Conservation (phyloP, 2,113 vertebrate genomes). For the Passer montanus region DNA sequence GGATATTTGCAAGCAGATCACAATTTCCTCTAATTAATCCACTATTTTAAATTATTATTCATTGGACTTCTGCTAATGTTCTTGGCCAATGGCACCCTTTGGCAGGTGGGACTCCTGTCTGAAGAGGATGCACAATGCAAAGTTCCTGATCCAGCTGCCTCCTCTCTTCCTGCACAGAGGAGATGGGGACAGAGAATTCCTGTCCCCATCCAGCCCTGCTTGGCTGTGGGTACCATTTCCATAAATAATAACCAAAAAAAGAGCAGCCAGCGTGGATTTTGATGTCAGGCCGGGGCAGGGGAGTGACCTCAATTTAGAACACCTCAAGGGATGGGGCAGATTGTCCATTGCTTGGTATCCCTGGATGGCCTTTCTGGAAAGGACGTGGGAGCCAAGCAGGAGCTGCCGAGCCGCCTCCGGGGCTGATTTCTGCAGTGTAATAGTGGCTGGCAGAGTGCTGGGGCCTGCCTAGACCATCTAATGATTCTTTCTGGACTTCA, state of each 20-base stretch:
- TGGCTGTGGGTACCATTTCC: not conserved
- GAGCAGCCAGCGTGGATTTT: not conserved
- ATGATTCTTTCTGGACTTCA: constrained; percentile 39
- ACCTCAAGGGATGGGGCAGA: not conserved
- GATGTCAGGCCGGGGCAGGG: not conserved
- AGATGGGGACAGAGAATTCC: not conserved
- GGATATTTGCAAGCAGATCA: constrained; percentile 7
- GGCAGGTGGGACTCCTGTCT: not conserved
- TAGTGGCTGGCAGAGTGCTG: not conserved
- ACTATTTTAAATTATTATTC: constrained; percentile 41
- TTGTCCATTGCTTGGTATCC: not conserved
- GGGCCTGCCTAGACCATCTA: not conserved
- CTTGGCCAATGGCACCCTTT: not conserved
- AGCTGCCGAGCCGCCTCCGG: fast-evolving
- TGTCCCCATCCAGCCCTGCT: not conserved
- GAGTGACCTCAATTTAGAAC: not conserved
- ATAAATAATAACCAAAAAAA: not conserved
- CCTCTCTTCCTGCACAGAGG: not conserved
- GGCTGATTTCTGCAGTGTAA: constrained; percentile 39
- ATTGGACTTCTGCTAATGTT: constrained; percentile 5
- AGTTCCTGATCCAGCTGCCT: not conserved
- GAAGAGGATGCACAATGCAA: not conserved
- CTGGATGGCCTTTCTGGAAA: constrained; percentile 31
- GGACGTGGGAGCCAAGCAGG: not conserved
- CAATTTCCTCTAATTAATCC: constrained; percentile 40